Base-by-base conservation (phyloP, 2,797 vertebrate genomes). In the Cynodonichthys magdalenae region DNA sequence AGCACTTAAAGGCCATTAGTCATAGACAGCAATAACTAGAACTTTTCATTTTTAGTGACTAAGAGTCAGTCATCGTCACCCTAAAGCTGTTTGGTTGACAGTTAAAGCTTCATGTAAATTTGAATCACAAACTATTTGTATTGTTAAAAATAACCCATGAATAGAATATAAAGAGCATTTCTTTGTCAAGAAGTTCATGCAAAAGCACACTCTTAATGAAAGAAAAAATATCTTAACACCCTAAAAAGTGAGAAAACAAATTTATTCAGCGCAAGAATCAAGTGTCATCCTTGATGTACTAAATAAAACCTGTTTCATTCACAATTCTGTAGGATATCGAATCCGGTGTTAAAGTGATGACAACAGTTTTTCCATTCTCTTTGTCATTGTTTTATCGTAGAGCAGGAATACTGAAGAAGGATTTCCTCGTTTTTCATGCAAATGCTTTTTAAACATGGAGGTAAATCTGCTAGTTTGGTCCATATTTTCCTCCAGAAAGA, bases 381-480 rank as follows among this genome's bases (percentile, higher is more conserved):
- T 65, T 27, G 34, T 62, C 17, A 20, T 31, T 51, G 57, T 75
- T 28, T 45, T 59, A 12, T 47, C 48, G 20, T 48, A 69, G 59
- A 63, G 68, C 19, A 72, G 61, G 69, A 19, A 0, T 24, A 47
- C 4, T 15, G 11, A 64, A 44, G 48, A 15, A 36, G 34, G 8
- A 1, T 6, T 20, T 59, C 55, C 36, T 41, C 9, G 34, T 10
- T 36, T 36, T 17, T 24, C 31, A 3, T 10, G 55, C 31, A 1
- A 20, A 0, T 11, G 6, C 34, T n/a, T 74, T 76, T 90, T 89
- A 81, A 65, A 85, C 80, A 66, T 89, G 84, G 70, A 88, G 84
- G 85, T 80, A 3, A 0, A 65, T 45, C 69, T 42, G 67, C 79
- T 87, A 84, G 86, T 91, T 86, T 71, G 63, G 65, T 76, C 36